Percentiles rank a stretch among this genome's conserved stretches.
Evolutionary conservation across 1,140 invertebrate genomes (phyloP).

Genomic region (Drosophila santomea): DNA sequence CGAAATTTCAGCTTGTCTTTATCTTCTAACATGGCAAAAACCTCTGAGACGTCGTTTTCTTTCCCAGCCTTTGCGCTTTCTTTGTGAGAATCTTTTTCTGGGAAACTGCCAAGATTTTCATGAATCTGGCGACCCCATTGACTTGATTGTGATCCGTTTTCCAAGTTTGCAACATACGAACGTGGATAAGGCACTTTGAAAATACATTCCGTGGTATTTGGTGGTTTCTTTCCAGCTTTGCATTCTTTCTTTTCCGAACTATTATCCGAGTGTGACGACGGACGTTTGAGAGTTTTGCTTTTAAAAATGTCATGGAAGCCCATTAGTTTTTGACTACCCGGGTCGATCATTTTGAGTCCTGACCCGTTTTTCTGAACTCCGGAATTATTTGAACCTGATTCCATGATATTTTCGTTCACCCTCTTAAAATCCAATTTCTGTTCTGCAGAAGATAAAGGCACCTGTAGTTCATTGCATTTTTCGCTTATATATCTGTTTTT

Average conservation of each 20-base stretch:
- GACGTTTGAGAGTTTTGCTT: too few species aligned
- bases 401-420: not conserved
- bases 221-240: not conserved
- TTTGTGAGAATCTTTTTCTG: too few species aligned
- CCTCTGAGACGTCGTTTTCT: not conserved
- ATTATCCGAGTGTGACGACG: too few species aligned
- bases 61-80: not conserved
- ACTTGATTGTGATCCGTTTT: too few species aligned
- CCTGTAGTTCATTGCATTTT: not conserved
- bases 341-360: not conserved
- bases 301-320: not conserved
- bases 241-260: not conserved
- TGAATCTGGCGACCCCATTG: too few species aligned
- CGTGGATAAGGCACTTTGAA: too few species aligned
- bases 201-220: too few species aligned
- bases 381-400: not conserved
- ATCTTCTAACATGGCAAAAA: not conserved
- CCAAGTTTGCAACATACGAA: too few species aligned
- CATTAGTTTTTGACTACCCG: not conserved
- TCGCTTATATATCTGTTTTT: not conserved
- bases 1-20: constrained; percentile 4
- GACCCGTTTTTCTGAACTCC: not conserved
- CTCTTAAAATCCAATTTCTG: not conserved
- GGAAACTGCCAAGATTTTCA: too few species aligned
- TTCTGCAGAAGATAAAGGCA: not conserved